Evolutionary conservation across 2,113 vertebrate genomes (phyloP).

Genomic region (Phyllostomus discolor): DNA sequence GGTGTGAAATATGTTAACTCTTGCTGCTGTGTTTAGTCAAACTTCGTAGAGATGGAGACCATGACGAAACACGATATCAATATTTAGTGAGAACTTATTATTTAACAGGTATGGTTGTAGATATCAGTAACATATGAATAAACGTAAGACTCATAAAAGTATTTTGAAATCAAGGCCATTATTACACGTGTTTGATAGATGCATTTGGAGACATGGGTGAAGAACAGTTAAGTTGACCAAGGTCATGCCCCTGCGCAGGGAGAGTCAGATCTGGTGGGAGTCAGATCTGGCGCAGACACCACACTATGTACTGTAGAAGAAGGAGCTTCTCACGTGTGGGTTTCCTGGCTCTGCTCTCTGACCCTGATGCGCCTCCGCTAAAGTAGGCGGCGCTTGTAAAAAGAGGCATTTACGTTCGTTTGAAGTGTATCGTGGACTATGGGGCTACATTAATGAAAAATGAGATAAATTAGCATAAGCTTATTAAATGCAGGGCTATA

Average conservation of each 20-base stretch:
- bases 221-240: not conserved
- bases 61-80: not conserved
- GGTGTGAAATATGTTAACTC: not conserved
- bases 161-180: not conserved
- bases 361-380: not conserved
- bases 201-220: not conserved
- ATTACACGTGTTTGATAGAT: not conserved
- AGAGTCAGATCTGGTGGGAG: not conserved
- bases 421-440: not conserved
- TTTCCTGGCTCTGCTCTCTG: not conserved
- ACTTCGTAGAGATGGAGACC: not conserved
- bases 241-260: not conserved
- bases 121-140: not conserved
- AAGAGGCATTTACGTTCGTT: not conserved
- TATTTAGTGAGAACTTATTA: not conserved
- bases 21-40: not conserved
- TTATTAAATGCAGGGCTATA: not conserved
- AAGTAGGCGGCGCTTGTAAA: not conserved
- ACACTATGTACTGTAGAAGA: not conserved
- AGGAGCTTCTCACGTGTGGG: not conserved
- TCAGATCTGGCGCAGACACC: not conserved
- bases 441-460: not conserved
- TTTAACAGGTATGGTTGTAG: not conserved
- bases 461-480: not conserved
- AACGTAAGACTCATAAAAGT: not conserved